phyloP scores from a whole-genome alignment of 2,888 invertebrate genomes.

The Frankliniella fusca region DNA sequence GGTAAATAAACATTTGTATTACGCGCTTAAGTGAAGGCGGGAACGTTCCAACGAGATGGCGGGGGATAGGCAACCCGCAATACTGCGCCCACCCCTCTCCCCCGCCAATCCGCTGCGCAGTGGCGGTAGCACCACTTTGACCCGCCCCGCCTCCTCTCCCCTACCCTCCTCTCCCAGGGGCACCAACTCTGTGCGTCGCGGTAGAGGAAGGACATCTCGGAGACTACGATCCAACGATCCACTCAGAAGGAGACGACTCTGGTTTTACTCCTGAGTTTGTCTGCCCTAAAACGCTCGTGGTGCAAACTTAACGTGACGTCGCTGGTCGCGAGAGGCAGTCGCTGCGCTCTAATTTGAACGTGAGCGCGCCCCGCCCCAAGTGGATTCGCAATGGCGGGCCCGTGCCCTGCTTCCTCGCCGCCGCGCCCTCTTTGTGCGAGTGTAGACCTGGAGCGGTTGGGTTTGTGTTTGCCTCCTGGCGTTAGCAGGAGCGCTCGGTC shows the following conservation, averaged over 20 bases:
- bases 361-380: too few species aligned
- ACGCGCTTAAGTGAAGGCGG: conserved; percentile 6
- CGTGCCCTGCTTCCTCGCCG: not conserved
- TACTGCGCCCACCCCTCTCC: not conserved
- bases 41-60: not conserved
- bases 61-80: conserved; percentile 7
- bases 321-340: too few species aligned
- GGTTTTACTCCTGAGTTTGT: conserved; percentile 4
- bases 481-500: too few species aligned
- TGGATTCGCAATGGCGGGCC: too few species aligned
- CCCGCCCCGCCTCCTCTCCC: not conserved
- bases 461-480: not conserved
- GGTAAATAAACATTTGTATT: conserved; percentile 27
- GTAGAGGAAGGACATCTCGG: too few species aligned
- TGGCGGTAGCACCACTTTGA: not conserved
- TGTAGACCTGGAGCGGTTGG: not conserved
- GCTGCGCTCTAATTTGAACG: too few species aligned
- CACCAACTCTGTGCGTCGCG: too few species aligned
- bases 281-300: not conserved
- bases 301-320: too few species aligned
- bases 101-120: not conserved
- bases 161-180: not conserved
- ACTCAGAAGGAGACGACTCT: not conserved
- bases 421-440: not conserved
- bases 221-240: too few species aligned